Evolutionary conservation across 2,888 invertebrate species (phyloP), one percentile per base, ranked within the genome.

Genomic region (Ormyrus pomaceus): DNA sequence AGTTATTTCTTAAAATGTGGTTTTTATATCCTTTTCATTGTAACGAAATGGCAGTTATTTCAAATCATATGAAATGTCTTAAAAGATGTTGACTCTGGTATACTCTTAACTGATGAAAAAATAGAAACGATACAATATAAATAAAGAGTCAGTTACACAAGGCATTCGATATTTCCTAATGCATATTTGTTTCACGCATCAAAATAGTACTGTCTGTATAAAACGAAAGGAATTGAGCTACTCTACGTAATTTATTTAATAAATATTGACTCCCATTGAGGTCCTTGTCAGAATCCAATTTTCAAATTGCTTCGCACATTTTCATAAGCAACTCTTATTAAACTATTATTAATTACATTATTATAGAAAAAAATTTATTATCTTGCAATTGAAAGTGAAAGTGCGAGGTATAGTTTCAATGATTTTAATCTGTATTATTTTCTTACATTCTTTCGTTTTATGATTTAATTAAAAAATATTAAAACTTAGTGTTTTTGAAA

Each of bases 231-330:
- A 68, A 69, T 77, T 34, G 13, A 66, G 59, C 64, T 75, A 70
- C 58, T 80, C 71, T 73, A 83, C 75, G 55, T 80, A 56, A 79
- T 80, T 84, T 84, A 81, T 86, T 86, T 84, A 86, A 87, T 87
- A 87, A 87, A 85, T 77, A 83, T 83, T 83, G 79, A 82, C 81
- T 84, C 82, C 82, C 72, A 85, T 70, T 82, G 84, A 84, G 84
- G 84, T 84, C 84, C 84, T 84, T 86, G 82, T 83, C 83, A 83
- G 79, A 80, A 84, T 82, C 83, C 82, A 84, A 82, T 50, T 65
- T 68, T 82, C 82, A 73, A 78, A 74, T 80, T 77, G 71, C 83
- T 83, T 79, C 64, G 80, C 79, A 76, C 71, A 62, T 62, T 75
- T 34, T 34, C 4, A 34, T 34, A 34, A 34, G 34, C 34, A 34